Evolutionary conservation across 1,140 invertebrate species (phyloP).

Genomic region (Panulirus ornatus): DNA sequence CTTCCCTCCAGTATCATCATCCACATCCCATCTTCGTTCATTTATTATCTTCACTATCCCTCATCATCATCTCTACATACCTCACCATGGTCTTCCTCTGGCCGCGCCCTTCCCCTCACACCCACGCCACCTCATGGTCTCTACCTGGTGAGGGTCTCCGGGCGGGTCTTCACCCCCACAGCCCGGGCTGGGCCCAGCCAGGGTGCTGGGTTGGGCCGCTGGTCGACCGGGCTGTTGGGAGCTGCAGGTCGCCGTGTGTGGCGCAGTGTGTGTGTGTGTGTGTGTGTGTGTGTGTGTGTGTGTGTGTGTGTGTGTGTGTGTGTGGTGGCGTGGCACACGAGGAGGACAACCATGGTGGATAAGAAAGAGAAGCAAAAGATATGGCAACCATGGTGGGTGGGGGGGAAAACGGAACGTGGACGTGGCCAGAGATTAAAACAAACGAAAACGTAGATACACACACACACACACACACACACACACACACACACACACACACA

Average conservation of each 20-base stretch:
- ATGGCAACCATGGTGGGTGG: neutral
- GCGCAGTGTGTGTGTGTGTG: constrained; percentile 37
- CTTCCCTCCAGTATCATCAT: no score
- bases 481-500: constrained; percentile 30
- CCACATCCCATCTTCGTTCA: no score
- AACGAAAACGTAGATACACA: neutral
- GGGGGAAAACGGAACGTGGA: neutral
- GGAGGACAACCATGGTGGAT: neutral
- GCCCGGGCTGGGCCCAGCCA: no score
- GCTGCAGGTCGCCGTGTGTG: constrained; percentile 15
- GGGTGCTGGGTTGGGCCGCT: no score
- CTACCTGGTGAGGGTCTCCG: no score
- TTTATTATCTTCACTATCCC: no score
- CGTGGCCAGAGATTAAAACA: neutral
- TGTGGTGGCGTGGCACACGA: neutral
- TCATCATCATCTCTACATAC: no score
- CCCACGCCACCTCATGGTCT: no score
- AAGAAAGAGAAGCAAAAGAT: constrained; percentile 9
- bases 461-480: constrained; percentile 17
- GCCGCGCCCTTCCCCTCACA: no score
- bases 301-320: constrained; percentile 25
- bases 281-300: constrained; percentile 30
- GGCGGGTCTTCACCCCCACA: no score
- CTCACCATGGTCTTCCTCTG: no score
- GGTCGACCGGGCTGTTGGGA: neutral